phyloP scores from a whole-genome alignment of 35 echinoderm and acorn worm genomes.

The Stichopus chloronotus region DNA sequence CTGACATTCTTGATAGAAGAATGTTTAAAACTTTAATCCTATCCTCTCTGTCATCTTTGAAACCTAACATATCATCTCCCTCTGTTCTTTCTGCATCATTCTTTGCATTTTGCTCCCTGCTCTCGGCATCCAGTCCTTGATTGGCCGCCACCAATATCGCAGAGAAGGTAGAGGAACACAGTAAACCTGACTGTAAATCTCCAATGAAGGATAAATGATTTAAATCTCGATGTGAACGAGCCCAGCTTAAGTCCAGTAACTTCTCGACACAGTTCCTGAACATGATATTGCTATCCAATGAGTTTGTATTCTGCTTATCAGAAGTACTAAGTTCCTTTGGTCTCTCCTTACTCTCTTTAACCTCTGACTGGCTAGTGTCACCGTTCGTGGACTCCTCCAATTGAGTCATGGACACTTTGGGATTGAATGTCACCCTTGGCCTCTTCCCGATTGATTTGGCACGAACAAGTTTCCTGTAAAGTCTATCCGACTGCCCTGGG shows the following conservation, averaged over 20 bases:
- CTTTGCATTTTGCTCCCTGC: neutral
- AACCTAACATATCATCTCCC: neutral
- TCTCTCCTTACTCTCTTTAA: neutral
- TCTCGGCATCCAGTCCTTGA: neutral
- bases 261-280: neutral
- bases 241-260: slow-evolving; percentile 1
- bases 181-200: slow-evolving; percentile 20
- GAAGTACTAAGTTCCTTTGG: neutral
- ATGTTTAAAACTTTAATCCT: slow-evolving; percentile 7
- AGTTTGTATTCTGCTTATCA: neutral
- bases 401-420: neutral
- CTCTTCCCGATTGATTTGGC: neutral
- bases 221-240: neutral
- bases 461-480: slow-evolving; percentile 28
- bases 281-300: neutral
- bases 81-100: neutral
- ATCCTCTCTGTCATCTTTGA: neutral
- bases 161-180: neutral
- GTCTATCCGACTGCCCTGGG: slow-evolving; percentile 13
- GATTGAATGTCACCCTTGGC: slow-evolving; percentile 15
- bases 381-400: neutral
- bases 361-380: neutral
- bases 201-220: neutral
- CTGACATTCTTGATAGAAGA: slow-evolving; percentile 23
- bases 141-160: neutral